Conservation (phyloP, 2,113 vertebrate species). For the Xenopus tropicalis region DNA sequence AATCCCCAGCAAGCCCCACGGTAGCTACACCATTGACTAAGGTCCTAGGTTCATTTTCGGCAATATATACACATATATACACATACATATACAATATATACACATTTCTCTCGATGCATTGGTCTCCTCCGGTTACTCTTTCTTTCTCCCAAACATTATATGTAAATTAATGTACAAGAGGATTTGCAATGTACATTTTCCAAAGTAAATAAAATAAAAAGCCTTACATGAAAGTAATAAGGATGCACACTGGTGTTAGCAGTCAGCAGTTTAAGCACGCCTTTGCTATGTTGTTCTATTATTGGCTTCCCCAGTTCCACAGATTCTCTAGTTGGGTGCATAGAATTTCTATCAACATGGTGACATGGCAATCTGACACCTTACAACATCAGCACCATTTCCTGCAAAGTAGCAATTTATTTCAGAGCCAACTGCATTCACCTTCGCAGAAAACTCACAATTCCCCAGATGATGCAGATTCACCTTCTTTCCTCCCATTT, state of each 20-base stretch:
- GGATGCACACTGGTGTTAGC: background rate
- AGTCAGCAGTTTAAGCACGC: conserved; percentile 28
- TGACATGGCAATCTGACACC: conserved; percentile 32
- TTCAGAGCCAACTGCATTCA: background rate
- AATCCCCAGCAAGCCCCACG: too few relatives aligned
- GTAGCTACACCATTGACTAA: too few relatives aligned
- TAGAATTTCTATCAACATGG: conserved; percentile 46
- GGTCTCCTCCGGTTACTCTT: too few relatives aligned
- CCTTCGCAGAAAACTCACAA: background rate
- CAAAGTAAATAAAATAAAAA: too few relatives aligned
- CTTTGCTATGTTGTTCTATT: conserved; percentile 36
- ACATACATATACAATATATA: too few relatives aligned
- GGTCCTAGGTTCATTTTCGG: too few relatives aligned
- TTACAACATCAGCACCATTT: conserved; percentile 48
- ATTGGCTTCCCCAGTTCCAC: background rate
- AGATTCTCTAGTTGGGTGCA: conserved; percentile 42
- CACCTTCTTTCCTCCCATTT: conserved; percentile 7
- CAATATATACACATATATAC: too few relatives aligned
- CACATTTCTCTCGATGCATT: too few relatives aligned
- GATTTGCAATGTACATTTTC: too few relatives aligned
- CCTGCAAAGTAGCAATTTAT: conserved; percentile 26
- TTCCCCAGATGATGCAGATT: background rate
- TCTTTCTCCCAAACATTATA: too few relatives aligned
- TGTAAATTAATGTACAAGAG: too few relatives aligned
- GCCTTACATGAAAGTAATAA: too few relatives aligned